A percentile compares a stretch with the other conserved stretches of the same genome.
These are phyloP conservation scores for Hycleus phaleratus DNA, from an alignment of 1,140 invertebrate genomes.

Conservation along the genomic window DNA sequence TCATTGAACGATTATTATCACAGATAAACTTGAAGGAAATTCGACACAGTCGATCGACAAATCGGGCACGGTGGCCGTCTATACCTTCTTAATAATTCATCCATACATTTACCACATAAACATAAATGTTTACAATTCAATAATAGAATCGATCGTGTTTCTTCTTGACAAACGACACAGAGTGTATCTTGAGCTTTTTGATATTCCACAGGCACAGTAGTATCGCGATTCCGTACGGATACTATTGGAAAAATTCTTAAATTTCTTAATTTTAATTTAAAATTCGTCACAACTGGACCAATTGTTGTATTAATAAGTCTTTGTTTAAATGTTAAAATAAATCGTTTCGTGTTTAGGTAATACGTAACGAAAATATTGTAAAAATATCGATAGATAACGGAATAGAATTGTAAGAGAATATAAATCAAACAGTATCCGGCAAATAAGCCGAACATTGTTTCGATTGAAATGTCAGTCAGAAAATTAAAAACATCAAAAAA, in stretches of 20 bases:
- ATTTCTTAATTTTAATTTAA: no score
- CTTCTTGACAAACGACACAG: conserved; percentile 28
- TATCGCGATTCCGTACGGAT: no score
- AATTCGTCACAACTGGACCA: no score
- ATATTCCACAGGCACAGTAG: no score
- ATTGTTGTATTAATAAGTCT: no score
- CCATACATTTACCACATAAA: conserved; percentile 23
- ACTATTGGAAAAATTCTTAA: no score
- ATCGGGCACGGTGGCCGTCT: conserved; percentile 12
- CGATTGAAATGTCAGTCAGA: conserved; percentile 23
- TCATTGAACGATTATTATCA: no score
- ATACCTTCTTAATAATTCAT: no score
- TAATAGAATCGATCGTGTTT: conserved; percentile 23
- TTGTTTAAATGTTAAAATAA: no score
- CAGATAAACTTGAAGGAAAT: no score
- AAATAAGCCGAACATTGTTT: conserved; percentile 21
- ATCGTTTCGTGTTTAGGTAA: neutral
- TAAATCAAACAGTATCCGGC: conserved; percentile 17
- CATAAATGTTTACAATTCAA: conserved; percentile 28
- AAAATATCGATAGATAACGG: conserved; percentile 9
- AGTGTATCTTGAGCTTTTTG: no score
- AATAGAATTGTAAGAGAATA: conserved; percentile 21
- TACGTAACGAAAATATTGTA: conserved; percentile 1
- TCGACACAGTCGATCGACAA: conserved; percentile 13
- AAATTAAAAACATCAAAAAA: conserved; percentile 13